Evolutionary conservation across 2,888 invertebrate species (phyloP).

Genomic region (Petrophora chlorosata): DNA sequence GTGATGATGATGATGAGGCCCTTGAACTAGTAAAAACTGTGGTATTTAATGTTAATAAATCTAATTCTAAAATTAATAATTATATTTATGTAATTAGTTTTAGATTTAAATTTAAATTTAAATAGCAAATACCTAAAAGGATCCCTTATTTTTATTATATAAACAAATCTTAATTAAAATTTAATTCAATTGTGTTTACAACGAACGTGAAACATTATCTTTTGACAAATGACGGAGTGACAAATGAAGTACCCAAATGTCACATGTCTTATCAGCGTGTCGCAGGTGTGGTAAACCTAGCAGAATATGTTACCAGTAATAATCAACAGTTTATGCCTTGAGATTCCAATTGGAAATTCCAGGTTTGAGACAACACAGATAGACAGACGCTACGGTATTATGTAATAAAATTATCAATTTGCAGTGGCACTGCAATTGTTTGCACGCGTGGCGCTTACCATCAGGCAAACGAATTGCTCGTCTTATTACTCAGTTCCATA

Average conservation of each 20-base stretch:
- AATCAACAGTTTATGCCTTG: constrained; percentile 3
- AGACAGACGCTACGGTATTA: neutral
- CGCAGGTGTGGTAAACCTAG: neutral
- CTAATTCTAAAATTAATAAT: too few relatives aligned
- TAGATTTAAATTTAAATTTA: too few relatives aligned
- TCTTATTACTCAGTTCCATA: too few relatives aligned
- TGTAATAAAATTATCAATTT: too few relatives aligned
- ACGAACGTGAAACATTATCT: neutral
- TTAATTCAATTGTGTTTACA: neutral
- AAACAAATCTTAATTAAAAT: neutral
- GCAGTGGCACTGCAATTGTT: too few relatives aligned
- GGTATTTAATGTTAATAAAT: too few relatives aligned
- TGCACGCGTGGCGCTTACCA: too few relatives aligned
- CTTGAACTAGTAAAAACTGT: too few relatives aligned
- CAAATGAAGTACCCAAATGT: neutral
- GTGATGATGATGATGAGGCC: too few relatives aligned
- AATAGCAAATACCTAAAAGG: too few relatives aligned
- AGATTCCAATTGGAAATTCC: constrained; percentile 12
- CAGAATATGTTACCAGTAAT: neutral
- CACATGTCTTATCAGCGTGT: neutral
- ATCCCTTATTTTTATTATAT: neutral
- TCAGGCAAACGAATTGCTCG: too few relatives aligned
- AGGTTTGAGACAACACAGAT: constrained; percentile 10
- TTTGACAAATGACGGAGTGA: neutral
- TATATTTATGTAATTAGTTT: too few relatives aligned